Percentiles rank a stretch among this genome's conserved stretches.
Conservation (phyloP, 2,888 invertebrate species). For the Melanostoma mellinum region DNA sequence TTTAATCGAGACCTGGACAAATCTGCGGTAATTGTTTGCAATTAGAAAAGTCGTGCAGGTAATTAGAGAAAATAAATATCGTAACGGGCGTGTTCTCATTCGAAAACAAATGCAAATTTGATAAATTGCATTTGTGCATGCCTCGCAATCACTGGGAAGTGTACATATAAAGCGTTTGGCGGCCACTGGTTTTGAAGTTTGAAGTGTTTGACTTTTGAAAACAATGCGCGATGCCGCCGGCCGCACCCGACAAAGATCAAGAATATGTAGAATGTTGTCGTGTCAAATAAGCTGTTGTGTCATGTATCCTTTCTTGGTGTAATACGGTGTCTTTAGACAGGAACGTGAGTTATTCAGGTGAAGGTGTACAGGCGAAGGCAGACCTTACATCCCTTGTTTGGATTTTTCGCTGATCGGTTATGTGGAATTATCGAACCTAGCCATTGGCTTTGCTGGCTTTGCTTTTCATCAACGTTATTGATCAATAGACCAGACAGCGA, state of each 20-base stretch:
- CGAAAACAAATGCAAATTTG: constrained; percentile 66
- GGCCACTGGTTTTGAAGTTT: constrained; percentile 20
- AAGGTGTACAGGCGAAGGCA: no score
- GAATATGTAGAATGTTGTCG: constrained; percentile 39
- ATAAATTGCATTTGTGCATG: constrained; percentile 60
- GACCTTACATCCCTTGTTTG: no score
- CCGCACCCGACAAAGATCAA: constrained; percentile 53
- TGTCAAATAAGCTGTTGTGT: constrained; percentile 41
- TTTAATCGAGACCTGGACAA: constrained; percentile 58
- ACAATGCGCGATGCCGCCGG: constrained; percentile 27
- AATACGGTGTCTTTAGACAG: neutral
- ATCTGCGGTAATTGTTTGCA: constrained; percentile 69
- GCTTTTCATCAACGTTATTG: no score
- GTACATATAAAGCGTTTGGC: constrained; percentile 9
- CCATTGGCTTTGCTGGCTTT: no score
- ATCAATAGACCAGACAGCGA: no score
- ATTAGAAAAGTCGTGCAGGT: constrained; percentile 72
- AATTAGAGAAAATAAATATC: constrained; percentile 56
- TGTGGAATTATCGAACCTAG: no score
- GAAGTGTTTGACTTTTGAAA: constrained; percentile 28
- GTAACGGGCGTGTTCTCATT: constrained; percentile 36
- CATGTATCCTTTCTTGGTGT: constrained; percentile 50
- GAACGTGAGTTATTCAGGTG: no score
- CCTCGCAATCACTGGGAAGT: constrained; percentile 5
- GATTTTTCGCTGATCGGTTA: no score